Evolutionary conservation across 2,113 vertebrate species (phyloP).

Genomic region (Neolamprologus toae): DNA sequence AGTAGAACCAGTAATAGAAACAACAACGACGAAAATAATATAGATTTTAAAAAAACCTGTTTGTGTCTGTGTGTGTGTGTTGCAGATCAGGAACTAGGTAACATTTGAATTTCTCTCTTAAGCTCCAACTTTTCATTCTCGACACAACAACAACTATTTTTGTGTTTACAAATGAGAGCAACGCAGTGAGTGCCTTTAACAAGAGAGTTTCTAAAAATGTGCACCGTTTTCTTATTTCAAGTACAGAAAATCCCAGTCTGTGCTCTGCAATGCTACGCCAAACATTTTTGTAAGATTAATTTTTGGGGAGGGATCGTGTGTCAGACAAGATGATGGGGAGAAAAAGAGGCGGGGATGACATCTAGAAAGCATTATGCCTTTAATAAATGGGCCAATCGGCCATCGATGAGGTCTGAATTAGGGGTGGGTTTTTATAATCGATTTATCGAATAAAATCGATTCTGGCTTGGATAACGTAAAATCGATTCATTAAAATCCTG

Average conservation of each 20-base stretch:
- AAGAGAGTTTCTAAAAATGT: background rate
- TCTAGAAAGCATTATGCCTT: background rate
- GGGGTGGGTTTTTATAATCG: too few species aligned
- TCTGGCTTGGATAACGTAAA: too few species aligned
- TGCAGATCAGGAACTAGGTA: background rate
- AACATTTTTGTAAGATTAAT: background rate
- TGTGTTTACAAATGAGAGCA: background rate
- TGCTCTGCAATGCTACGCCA: background rate
- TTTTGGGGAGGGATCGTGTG: background rate
- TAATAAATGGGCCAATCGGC: background rate
- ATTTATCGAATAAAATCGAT: too few species aligned
- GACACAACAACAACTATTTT: background rate
- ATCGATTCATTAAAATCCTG: too few species aligned
- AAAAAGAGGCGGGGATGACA: background rate
- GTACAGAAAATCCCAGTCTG: background rate
- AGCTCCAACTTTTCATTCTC: background rate
- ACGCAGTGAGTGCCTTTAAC: background rate
- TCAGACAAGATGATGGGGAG: background rate
- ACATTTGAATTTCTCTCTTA: background rate
- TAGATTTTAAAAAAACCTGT: fast-evolving
- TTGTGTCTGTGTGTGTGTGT: background rate
- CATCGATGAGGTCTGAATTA: background rate
- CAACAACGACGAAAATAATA: fast-evolving
- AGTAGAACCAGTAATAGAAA: background rate
- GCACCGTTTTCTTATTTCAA: background rate